Evolutionary conservation across 2,888 invertebrate species (phyloP), one percentile per base, ranked within the genome.

Genomic region (Gnatocerus cornutus): DNA sequence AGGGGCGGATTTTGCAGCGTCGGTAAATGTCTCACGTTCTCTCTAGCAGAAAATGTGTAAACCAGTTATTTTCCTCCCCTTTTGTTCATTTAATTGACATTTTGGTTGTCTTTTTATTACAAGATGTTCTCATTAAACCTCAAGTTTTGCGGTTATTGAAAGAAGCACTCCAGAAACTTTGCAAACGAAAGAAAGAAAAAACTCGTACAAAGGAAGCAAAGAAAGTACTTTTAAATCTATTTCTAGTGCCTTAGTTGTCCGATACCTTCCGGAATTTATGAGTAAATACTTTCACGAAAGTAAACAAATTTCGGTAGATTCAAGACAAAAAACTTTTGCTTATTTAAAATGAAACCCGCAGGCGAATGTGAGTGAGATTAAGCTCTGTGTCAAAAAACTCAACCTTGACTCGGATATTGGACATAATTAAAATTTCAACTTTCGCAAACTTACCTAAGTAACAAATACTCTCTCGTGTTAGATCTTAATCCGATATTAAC

Each of bases 351-450:
- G n/a, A n/a, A n/a, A n/a, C n/a, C n/a, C n/a, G n/a, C n/a, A n/a
- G n/a, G n/a, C 21, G 4, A 21, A 21, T 4, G 21, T 21, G 21
- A 21, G 21, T 21, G 33, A 33, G 7, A 33, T 33, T 33, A 33
- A 6, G 33, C n/a, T 1, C 33, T 6, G n/a, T 33, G 33, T 33
- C n/a, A 29, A 29, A 29, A 29, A 29, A 29, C 4, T 4, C 29
- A 4, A 4, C 21, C 21, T 21, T 33, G 33, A 9, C 3, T 33
- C 33, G 33, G 7, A 33, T 33, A 33, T 33, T 48, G 27, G 14
- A 14, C 21, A 48, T 48, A 48, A 48, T 48, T 48, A 48, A 48
- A 48, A 21, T 48, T 48, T 48, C 5, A 48, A 48, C 14, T 48
- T 48, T 13, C 27, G 8, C 48, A 48, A 48, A 13, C 43, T 43